A percentile compares a stretch with the other conserved stretches of the same genome.
Evolutionary conservation across 2,797 vertebrate genomes (phyloP).

Genomic region (Mallotus villosus): DNA sequence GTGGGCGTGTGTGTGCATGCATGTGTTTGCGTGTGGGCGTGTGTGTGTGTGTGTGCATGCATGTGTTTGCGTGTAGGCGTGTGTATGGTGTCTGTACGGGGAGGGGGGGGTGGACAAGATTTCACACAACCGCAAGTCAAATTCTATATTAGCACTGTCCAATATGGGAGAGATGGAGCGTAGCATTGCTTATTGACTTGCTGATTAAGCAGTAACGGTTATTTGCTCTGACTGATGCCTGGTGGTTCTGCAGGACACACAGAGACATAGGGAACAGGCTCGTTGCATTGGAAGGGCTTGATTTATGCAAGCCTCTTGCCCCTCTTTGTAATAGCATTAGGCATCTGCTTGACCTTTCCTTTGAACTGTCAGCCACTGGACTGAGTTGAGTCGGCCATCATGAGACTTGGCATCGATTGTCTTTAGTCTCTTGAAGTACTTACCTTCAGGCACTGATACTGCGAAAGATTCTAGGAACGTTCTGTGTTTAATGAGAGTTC

Average conservation of each 20-base stretch:
- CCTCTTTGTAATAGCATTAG: conserved; percentile 49
- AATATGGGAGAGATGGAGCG: conserved; percentile 59
- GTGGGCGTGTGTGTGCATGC: conserved; percentile 16
- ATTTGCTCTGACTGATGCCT: conserved; percentile 61
- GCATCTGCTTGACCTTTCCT: conserved; percentile 55
- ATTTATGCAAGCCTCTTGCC: conserved; percentile 44
- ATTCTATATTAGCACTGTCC: conserved; percentile 53
- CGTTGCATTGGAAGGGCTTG: conserved; percentile 42
- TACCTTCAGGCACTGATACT: conserved; percentile 38
- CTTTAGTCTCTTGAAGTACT: conserved; percentile 43
- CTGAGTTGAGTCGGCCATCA: conserved; percentile 31
- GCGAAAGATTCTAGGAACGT: conserved; percentile 4
- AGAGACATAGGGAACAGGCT: conserved; percentile 25
- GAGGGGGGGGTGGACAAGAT: conserved; percentile 11
- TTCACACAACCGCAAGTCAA: conserved; percentile 49
- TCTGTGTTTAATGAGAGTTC: neutral
- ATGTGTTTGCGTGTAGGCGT: conserved; percentile 1
- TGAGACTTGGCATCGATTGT: conserved; percentile 44
- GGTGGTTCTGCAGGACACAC: conserved; percentile 30
- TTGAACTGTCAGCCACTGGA: conserved; percentile 44
- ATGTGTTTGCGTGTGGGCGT: conserved; percentile 15
- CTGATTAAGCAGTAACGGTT: conserved; percentile 71
- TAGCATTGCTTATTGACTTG: conserved; percentile 72
- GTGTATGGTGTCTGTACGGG: conserved; percentile 6
- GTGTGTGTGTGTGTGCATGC: conserved; percentile 4